A percentile compares a stretch with the other conserved stretches of the same genome.
Conservation (phyloP, 2,888 invertebrate genomes). For the Frankliniella fusca region DNA sequence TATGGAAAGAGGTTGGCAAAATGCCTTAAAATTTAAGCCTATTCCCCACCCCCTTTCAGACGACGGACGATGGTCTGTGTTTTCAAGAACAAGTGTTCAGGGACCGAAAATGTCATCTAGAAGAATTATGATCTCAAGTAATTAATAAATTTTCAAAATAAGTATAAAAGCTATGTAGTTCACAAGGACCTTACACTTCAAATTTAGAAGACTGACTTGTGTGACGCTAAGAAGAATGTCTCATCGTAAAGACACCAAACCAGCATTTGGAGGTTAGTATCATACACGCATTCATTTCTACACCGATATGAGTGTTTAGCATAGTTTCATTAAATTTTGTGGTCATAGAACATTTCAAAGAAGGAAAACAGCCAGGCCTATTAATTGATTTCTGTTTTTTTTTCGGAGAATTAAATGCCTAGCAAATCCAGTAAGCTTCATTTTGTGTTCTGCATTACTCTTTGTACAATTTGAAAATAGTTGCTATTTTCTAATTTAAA, state of each 20-base stretch:
- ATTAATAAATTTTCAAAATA: background rate
- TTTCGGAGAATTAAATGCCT: too few relatives aligned
- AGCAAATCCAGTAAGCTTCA: too few relatives aligned
- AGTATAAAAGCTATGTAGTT: background rate
- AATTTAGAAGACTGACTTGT: background rate
- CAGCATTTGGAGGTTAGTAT: background rate
- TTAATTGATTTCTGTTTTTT: too few relatives aligned
- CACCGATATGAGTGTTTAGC: background rate
- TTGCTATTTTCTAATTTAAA: too few relatives aligned
- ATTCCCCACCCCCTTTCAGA: background rate
- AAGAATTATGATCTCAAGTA: slow-evolving; percentile 11
- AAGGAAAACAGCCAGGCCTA: too few relatives aligned
- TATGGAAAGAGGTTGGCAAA: background rate
- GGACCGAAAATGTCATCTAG: background rate
- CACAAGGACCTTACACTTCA: too few relatives aligned
- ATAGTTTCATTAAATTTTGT: too few relatives aligned
- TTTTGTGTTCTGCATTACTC: too few relatives aligned
- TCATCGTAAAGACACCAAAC: background rate
- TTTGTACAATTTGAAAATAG: too few relatives aligned
- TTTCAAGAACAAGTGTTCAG: background rate
- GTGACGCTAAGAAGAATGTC: background rate
- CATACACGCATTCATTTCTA: background rate
- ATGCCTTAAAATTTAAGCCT: too few relatives aligned
- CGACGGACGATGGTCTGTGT: background rate
- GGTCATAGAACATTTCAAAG: too few relatives aligned